Conservation (phyloP, 53 echinoderm and acorn worm genomes). For the Pentamera pediparva region DNA sequence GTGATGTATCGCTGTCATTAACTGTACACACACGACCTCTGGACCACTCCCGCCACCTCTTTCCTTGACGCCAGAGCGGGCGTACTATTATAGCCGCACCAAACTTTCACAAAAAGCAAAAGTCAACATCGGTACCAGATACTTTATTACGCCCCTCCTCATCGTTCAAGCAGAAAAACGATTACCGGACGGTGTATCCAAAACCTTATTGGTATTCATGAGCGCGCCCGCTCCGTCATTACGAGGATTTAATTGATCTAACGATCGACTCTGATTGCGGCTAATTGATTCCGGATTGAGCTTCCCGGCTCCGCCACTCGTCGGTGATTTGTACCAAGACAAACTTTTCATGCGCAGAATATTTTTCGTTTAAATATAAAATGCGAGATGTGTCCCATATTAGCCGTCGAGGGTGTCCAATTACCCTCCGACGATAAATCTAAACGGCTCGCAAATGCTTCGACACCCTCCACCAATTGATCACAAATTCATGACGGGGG, state of each 20-base stretch:
- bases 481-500: no score
- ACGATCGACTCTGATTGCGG: no score
- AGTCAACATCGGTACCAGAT: neutral
- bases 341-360: no score
- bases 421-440: slow-evolving; percentile 51
- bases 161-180: slow-evolving; percentile 25
- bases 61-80: neutral
- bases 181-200: neutral
- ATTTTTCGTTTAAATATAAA: neutral
- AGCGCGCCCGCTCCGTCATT: slow-evolving; percentile 16
- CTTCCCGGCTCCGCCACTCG: slow-evolving; percentile 12
- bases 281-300: slow-evolving; percentile 21
- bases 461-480: no score
- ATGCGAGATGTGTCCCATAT: slow-evolving; percentile 62
- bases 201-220: slow-evolving; percentile 37
- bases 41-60: neutral
- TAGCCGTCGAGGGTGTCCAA: no score
- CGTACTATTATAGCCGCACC: neutral
- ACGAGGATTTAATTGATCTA: slow-evolving; percentile 34
- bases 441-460: no score
- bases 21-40: slow-evolving; percentile 2
- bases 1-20: slow-evolving; percentile 29
- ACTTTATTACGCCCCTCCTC: slow-evolving; percentile 9
- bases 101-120: slow-evolving; percentile 14
- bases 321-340: no score